Conservation (phyloP, 2,113 vertebrate genomes). For the Xiphophorus couchianus region DNA sequence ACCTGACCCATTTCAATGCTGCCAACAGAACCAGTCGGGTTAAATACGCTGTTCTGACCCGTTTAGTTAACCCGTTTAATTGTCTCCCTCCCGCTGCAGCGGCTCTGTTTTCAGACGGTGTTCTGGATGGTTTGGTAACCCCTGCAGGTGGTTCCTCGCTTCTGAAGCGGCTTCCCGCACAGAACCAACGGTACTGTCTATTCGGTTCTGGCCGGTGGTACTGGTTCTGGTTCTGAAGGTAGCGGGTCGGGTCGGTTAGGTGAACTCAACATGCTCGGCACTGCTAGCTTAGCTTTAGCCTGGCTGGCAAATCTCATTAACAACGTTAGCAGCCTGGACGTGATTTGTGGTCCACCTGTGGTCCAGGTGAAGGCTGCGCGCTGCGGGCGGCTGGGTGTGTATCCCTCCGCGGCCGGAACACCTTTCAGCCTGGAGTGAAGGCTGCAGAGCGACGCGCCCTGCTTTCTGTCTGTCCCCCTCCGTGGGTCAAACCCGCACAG, state of each 20-base stretch:
- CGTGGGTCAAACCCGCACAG: conserved; percentile 14
- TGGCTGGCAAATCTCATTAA: conserved; percentile 44
- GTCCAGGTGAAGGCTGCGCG: background rate
- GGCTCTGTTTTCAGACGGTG: too few species aligned
- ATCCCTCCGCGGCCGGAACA: background rate
- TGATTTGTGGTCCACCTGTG: conserved; percentile 10
- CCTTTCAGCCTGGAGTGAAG: background rate
- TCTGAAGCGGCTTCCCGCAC: too few species aligned
- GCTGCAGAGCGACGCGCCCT: background rate
- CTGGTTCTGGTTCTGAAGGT: background rate
- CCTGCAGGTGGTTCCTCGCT: too few species aligned
- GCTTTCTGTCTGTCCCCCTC: conserved; percentile 27
- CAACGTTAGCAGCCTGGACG: conserved; percentile 43
- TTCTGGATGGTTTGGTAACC: too few species aligned
- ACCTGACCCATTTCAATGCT: too few species aligned
- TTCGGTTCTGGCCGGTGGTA: too few species aligned
- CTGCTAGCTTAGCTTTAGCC: conserved; percentile 26
- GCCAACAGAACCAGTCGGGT: background rate
- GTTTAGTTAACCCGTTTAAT: background rate
- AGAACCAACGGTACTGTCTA: too few species aligned
- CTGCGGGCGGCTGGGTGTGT: conserved; percentile 40
- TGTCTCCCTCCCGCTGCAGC: too few species aligned
- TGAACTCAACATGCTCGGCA: conserved; percentile 13
- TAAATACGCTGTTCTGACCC: conserved; percentile 10
- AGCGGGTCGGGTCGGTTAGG: background rate